Base-by-base conservation (phyloP, 2,888 invertebrate genomes). In the Notocelia uddmanniana region DNA sequence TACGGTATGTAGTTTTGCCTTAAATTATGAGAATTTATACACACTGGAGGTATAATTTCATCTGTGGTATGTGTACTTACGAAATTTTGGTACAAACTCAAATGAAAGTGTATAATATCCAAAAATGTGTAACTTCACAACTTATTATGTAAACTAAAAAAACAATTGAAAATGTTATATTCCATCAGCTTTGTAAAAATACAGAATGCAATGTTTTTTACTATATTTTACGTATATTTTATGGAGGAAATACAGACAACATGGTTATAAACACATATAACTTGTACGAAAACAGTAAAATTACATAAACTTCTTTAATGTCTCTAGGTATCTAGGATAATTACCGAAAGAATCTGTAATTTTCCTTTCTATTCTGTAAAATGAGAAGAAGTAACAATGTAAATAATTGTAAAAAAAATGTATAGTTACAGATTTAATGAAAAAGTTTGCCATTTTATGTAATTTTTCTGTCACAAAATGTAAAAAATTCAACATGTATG, bases 381-480 rank as follows among this genome's bases (percentile, higher is more conserved):
- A 8, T 41, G 41, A 41, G 41, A 41, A 41, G 3, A 41, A 41
- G 10, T 41, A 41, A 41, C 41, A 41, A 41, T 41, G 41, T 41
- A 41, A 41, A 41, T 41, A 41, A 41, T 41, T 41, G 41, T 41
- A 41, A 41, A 41, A 41, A 41, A 41, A 41, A n/a, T n/a, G n/a
- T 41, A 10, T 8, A 41, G 3, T 41, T 41, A 41, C 41, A 41
- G 41, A 41, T 41, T 41, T n/a, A n/a, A n/a, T n/a, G n/a, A n/a
- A n/a, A n/a, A n/a, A n/a, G n/a, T n/a, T n/a, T n/a, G n/a, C n/a
- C 41, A 41, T 41, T 41, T 41, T 41, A 41, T 41, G 41, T 41
- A 41, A 41, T 41, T 3, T 41, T 41, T 41, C 41, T 41, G 10
- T 41, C 41, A 41, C 3, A 41, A 41, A 41, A 41, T 2, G 3